Evolutionary conservation across 2,888 invertebrate genomes (phyloP), one percentile per base, ranked within the genome.

Genomic region (Pseudococcus longispinus): DNA sequence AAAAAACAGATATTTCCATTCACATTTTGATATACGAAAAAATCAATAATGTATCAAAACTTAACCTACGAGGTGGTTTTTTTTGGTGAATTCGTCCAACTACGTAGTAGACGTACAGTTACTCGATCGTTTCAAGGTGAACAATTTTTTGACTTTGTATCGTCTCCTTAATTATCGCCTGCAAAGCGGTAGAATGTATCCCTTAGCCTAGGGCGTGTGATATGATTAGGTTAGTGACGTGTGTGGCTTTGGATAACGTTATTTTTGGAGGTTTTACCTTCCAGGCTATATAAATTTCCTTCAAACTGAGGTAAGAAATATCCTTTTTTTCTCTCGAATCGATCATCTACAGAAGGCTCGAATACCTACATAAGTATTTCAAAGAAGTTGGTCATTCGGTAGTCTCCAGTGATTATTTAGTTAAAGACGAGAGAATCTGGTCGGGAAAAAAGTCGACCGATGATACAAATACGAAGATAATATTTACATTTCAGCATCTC

Each of bases 121-220:
- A 29, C 23, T 23, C 60, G 60, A 26, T 9, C 29, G 32, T 70
- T 70, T 70, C 70, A 70, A 70, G 70, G 70, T 70, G 70, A 70
- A 29, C 70, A 29, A 29, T 29, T 26, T 29, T 29, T 70, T 15
- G 29, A 70, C 70, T 29, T 29, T 13, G 29, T 70, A 70, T 29
- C 70, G 70, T 70, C 29, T 29, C 26, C 70, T 29, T 70, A 70
- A 70, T 70, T 70, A 70, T 70, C 29, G 70, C 70, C 70, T 70
- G 70, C 29, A 29, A 29, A 70, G 29, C 29, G 70, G 70, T 70
- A 70, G 70, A 70, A 70, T 70, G 70, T 70, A 70, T 70, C 29
- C 70, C 18, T 70, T 70, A 26, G 70, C 70, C 70, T 29, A 20
- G 2, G 29, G 70, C 70, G 18, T 18, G 5, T 18, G 18, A 70